A percentile compares a stretch with the other conserved stretches of the same genome.
Conservation (phyloP, 2,888 invertebrate genomes). For the Drosophila borborema region DNA sequence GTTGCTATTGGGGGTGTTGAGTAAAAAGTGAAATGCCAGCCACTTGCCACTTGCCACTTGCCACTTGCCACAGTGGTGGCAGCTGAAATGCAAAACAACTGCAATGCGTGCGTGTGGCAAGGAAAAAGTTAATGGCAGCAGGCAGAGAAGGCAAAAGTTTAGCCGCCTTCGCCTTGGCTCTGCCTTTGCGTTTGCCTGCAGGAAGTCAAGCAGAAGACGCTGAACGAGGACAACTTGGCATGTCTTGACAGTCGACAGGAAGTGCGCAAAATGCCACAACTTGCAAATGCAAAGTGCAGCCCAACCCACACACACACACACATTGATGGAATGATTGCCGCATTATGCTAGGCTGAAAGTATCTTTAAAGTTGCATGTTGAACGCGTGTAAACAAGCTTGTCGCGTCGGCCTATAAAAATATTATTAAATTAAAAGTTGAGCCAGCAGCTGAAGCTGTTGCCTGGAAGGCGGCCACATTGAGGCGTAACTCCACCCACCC, state of each 20-base stretch:
- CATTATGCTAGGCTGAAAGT: conserved; percentile 56
- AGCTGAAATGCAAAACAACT: conserved; percentile 73
- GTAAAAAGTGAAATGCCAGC: conserved; percentile 70
- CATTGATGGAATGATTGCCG: conserved; percentile 42
- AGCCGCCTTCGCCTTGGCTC: conserved; percentile 49
- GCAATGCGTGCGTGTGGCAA: conserved; percentile 78
- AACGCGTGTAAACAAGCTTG: conserved; percentile 79
- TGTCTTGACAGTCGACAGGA: conserved; percentile 82
- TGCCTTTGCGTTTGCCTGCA: conserved; percentile 36
- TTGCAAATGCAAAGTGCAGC: conserved; percentile 57
- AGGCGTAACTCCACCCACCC: conserved; percentile 78
- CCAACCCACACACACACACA: conserved; percentile 23
- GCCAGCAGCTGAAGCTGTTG: conserved; percentile 43
- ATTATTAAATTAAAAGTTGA: conserved; percentile 79
- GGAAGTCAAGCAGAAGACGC: conserved; percentile 49
- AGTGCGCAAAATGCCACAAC: conserved; percentile 84
- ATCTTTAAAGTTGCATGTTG: conserved; percentile 81
- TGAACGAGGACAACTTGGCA: conserved; percentile 57
- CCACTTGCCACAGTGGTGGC: conserved; percentile 45
- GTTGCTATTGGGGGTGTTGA: conserved; percentile 56
- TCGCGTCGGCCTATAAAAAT: conserved; percentile 79
- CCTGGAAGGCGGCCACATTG: conserved; percentile 38
- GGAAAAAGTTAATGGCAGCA: conserved; percentile 23
- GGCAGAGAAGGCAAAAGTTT: conserved; percentile 48
- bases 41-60: conserved; percentile 55